phyloP scores from a whole-genome alignment of 23 tunicate species.

The Pegea sp. region DNA sequence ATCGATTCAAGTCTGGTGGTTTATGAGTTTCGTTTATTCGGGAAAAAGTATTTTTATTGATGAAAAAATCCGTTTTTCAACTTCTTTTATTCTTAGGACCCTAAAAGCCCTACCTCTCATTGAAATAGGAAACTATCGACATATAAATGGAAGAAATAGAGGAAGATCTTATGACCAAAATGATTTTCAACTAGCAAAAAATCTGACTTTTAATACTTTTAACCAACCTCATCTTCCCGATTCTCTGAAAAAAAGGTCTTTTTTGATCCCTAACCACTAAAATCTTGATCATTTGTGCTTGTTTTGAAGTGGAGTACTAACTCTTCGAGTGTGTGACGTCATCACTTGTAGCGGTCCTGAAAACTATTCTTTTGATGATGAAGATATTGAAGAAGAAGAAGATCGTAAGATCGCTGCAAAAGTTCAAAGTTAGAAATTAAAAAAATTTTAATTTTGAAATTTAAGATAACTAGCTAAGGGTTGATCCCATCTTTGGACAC shows the following conservation, averaged over 20 bases:
- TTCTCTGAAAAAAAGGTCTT: conserved; percentile 19
- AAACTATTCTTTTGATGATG: conserved; percentile 18
- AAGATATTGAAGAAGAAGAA: conserved; percentile 33
- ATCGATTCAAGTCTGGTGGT: conserved; percentile 56
- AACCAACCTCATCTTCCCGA: conserved; percentile 50
- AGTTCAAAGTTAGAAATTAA: conserved; percentile 38
- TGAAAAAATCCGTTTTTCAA: too few species aligned
- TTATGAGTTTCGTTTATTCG: conserved; percentile 57
- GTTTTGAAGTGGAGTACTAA: conserved; percentile 18
- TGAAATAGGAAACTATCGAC: conserved; percentile 55
- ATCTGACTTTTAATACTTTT: conserved; percentile 30
- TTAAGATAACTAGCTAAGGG: background rate
- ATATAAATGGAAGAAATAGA: conserved; percentile 57
- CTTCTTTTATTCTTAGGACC: conserved; percentile 11
- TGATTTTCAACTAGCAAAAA: conserved; percentile 59
- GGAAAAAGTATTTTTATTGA: conserved; percentile 38
- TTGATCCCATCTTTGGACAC: background rate
- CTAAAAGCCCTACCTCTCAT: conserved; percentile 77
- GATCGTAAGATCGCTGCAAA: conserved; percentile 46
- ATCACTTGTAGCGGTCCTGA: conserved; percentile 8
- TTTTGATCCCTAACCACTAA: too few species aligned
- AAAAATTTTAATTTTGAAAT: background rate
- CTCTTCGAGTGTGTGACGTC: conserved; percentile 33
- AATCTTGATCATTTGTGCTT: background rate
- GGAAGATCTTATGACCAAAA: conserved; percentile 18